Evolutionary conservation across 1,140 invertebrate genomes (phyloP), one percentile per base, ranked within the genome.

Genomic region (Ips typographus): DNA sequence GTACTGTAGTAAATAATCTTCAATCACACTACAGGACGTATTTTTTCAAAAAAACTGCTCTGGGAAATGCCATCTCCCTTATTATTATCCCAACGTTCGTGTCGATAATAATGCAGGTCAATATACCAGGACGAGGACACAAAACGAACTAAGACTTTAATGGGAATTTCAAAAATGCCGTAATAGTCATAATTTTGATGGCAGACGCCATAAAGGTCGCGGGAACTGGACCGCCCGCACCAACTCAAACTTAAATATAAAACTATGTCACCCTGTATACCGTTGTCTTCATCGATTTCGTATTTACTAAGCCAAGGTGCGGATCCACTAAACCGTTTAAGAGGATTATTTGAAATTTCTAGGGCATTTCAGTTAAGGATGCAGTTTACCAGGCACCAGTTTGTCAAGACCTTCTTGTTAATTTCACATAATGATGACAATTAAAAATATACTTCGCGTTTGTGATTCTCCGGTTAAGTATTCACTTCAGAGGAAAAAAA

Each of bases 111-210:
- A 36, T 37, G 37, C 8, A 53, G 65, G 65, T 57, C 43, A 59
- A 68, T 41, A 68, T 40, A 52, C 55, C 8, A 57, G 38, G 64
- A 53, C n/a, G 37, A 66, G 2, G 52, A 47, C 40, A 39, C 42
- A 22, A 22, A 22, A 22, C 22, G 36, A 47, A 5, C 51, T 41
- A 39, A 37, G 39, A 42, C 37, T 57, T 65, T 65, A 44, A 65
- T 65, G 62, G 62, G 62, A 65, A 65, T 65, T 65, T 51, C 62
- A 65, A 65, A 65, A 65, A 55, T 65, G 51, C 55, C 41, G 36
- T 64, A 64, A 64, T 53, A 64, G 39, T 64, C 52, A 47, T 65
- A 56, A 65, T 65, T 65, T 65, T 56, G 61, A 64, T 53, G n/a
- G 36, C 49, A 22, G 39, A 53, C 41, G 37, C 64, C 64, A 65